Percentiles rank a stretch among this genome's conserved stretches.
Conservation (phyloP, 2,888 invertebrate genomes). For the Cerceris ruficornis region DNA sequence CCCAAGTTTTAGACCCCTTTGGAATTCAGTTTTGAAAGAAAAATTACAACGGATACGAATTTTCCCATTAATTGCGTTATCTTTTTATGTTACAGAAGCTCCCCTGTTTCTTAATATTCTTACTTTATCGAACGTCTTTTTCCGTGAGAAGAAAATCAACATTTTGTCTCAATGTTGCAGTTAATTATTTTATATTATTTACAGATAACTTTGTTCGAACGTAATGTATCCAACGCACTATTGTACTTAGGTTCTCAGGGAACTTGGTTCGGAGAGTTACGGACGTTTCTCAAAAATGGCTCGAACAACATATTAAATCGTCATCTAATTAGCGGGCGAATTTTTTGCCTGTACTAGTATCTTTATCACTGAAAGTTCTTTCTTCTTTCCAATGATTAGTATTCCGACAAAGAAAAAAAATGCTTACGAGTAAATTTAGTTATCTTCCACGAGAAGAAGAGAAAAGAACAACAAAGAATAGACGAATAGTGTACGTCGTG, state of each 20-base stretch:
- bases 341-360: too few species aligned
- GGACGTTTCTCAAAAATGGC: conserved; percentile 4
- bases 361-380: background rate
- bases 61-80: background rate
- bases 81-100: conserved; percentile 50
- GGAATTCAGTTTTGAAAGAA: conserved; percentile 30
- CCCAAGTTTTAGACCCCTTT: conserved; percentile 13
- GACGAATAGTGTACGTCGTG: conserved; percentile 18
- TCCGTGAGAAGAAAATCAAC: conserved; percentile 58
- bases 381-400: background rate
- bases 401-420: background rate
- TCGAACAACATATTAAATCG: conserved; percentile 61
- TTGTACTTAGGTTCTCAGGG: conserved; percentile 66
- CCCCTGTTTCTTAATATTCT: conserved; percentile 36
- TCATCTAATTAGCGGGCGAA: conserved; percentile 14
- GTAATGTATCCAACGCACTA: conserved; percentile 51
- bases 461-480: background rate
- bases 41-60: conserved; percentile 7
- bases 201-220: conserved; percentile 66
- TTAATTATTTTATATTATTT: conserved; percentile 67
- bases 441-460: background rate
- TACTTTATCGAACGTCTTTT: conserved; percentile 35
- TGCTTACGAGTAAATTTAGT: conserved; percentile 1
- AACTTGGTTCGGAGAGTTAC: conserved; percentile 63
- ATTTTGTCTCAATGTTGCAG: conserved; percentile 56